phyloP scores from a whole-genome alignment of 2,113 vertebrate genomes.

The Muscicapa adusta region DNA sequence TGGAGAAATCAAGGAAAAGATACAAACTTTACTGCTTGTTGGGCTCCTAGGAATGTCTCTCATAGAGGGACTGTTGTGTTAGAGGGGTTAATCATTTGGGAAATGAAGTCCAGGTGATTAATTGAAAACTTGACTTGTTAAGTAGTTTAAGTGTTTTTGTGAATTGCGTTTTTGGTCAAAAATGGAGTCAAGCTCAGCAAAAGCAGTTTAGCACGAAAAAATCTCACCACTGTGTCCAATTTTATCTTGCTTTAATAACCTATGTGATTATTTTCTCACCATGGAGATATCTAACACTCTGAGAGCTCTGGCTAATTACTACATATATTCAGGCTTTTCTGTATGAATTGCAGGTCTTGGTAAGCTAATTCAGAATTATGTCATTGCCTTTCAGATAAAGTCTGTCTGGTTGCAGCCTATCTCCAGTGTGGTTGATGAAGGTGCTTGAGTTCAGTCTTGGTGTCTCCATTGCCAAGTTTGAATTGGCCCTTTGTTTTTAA shows the following conservation, averaged over 20 bases:
- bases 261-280: neutral
- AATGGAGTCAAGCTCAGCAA: neutral
- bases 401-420: neutral
- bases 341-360: neutral
- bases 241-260: neutral
- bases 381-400: neutral
- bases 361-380: slow-evolving; percentile 15
- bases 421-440: neutral
- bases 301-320: slow-evolving; percentile 21
- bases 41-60: neutral
- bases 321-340: slow-evolving; percentile 1
- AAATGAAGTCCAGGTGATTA: neutral
- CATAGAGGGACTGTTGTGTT: neutral
- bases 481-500: neutral
- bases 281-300: neutral
- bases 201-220: neutral
- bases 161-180: neutral
- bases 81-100: neutral
- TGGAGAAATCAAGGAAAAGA: neutral
- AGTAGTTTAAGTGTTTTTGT: neutral
- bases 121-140: neutral
- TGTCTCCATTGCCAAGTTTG: neutral
- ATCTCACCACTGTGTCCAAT: neutral
- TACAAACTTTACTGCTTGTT: neutral
- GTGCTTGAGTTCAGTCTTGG: neutral